These are phyloP conservation scores for Smutsia temminckii DNA, from an alignment of 2,797 vertebrate species.

Conservation along the genomic window DNA sequence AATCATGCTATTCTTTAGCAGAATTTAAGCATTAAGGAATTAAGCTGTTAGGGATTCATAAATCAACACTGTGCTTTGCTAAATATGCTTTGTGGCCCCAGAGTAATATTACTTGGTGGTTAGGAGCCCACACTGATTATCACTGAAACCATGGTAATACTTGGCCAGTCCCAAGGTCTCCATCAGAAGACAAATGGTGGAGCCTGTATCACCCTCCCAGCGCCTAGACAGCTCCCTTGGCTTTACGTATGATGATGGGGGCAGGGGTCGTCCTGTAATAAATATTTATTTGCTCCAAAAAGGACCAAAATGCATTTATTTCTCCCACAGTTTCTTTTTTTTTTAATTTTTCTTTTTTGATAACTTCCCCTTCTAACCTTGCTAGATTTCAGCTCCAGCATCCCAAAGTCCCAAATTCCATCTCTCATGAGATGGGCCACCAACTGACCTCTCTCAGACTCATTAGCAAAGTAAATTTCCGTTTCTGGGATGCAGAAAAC, in stretches of 20 bases:
- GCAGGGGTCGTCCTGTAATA: neutral
- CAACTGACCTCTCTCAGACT: neutral
- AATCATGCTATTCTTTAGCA: constrained; percentile 11
- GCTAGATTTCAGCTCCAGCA: neutral
- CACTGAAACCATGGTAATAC: neutral
- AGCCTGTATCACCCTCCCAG: neutral
- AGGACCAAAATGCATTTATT: neutral
- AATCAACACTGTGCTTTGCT: neutral
- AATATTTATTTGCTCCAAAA: neutral
- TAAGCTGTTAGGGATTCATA: neutral
- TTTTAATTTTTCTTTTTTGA: neutral
- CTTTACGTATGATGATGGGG: neutral
- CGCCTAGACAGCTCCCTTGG: neutral
- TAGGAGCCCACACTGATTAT: neutral
- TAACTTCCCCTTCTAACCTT: neutral
- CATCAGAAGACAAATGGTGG: neutral
- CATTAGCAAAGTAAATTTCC: neutral
- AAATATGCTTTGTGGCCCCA: neutral
- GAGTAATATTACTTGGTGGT: neutral
- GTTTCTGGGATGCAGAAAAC: neutral
- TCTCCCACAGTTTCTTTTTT: neutral
- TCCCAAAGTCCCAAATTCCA: neutral
- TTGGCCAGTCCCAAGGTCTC: neutral
- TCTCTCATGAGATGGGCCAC: neutral
- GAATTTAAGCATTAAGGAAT: constrained; percentile 28